Evolutionary conservation across 2,888 invertebrate genomes (phyloP), one percentile per base, ranked within the genome.

Genomic region (Ephialtes manifestator): DNA sequence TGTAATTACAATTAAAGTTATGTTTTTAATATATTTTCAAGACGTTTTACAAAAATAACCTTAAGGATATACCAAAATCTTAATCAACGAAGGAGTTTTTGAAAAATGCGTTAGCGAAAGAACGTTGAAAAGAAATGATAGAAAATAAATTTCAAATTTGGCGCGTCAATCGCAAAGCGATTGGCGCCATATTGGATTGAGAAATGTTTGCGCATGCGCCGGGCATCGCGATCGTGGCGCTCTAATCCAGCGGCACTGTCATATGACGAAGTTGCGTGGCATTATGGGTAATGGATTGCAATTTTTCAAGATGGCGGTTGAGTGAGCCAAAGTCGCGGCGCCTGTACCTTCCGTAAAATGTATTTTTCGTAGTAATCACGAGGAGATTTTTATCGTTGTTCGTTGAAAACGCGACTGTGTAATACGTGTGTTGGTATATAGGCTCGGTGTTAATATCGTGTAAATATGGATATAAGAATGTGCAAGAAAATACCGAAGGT

Each of bases 231-330:
- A 92, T 92, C 92, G 92, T 20, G 39, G 65, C 65, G 65, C 65
- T 92, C 39, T 48, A 43, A 65, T 60, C 76, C 74, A 70, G 85
- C 89, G 89, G 90, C 91, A 86, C 90, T 92, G 92, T 92, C 92
- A 92, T 92, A 92, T 92, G 92, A 92, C 87, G 88, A 51, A 89
- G 88, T 87, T 91, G 90, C 91, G 89, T 92, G 91, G 91, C 92
- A 92, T 90, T 89, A 90, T 89, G 91, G 90, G 92, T 91, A 90
- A 89, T 90, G 88, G 89, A 92, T 92, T 89, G 90, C 88, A 90
- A 86, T 90, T 91, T 92, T 92, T 90, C 93, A 94, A 94, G 89
- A 94, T 94, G 94, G 94, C 94, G 92, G 91, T 89, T 88, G 89
- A 92, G 90, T 93, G 91, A 93, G 91, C 87, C 89, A 89, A 90